Evolutionary conservation across 2,888 invertebrate genomes (phyloP).

Genomic region (Drosophila greeni): DNA sequence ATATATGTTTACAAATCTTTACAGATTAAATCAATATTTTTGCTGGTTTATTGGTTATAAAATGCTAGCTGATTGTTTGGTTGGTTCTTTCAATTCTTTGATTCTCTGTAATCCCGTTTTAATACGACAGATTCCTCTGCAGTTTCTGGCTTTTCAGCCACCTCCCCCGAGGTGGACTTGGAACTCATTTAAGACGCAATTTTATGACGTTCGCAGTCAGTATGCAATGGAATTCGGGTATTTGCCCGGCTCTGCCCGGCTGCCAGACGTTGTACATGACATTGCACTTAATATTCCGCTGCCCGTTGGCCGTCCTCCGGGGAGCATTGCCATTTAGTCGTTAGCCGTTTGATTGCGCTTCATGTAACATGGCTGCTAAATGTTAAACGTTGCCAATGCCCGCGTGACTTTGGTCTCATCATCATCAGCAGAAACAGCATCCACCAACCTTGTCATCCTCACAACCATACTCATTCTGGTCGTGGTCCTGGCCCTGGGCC

Average conservation of each 20-base stretch:
- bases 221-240: conserved; percentile 18
- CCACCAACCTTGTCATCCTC: conserved; percentile 12
- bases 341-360: conserved; percentile 69
- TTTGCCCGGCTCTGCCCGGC: conserved; percentile 9
- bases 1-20: neutral
- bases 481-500: conserved; percentile 5
- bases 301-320: conserved; percentile 35
- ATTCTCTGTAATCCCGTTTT: neutral
- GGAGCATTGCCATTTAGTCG: conserved; percentile 68
- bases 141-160: neutral
- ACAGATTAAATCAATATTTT: neutral
- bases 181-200: conserved; percentile 18
- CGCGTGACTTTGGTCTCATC: conserved; percentile 63
- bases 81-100: neutral
- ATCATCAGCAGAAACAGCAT: conserved; percentile 30
- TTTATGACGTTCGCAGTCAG: conserved; percentile 12
- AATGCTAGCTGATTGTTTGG: neutral
- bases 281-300: conserved; percentile 48
- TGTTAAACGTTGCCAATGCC: conserved; percentile 66
- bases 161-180: neutral
- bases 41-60: neutral
- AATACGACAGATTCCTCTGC: neutral
- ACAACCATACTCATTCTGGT: conserved; percentile 12
- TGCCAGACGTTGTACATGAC: conserved; percentile 41
- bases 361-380: conserved; percentile 69